Evolutionary conservation across 2,797 vertebrate species (phyloP).

Genomic region (Macropus fuliginosus): DNA sequence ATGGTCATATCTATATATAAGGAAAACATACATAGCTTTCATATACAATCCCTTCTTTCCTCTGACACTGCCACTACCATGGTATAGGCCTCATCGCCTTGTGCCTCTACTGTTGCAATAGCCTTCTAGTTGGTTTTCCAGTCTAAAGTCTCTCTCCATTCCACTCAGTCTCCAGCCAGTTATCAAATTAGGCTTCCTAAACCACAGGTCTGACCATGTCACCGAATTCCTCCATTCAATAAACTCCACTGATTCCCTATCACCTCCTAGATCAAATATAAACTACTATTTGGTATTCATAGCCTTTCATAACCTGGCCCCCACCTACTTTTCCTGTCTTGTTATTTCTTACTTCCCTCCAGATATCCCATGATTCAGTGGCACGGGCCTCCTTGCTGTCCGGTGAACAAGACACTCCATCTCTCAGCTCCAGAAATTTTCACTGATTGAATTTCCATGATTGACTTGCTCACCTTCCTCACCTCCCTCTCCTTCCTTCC

Average conservation of each 20-base stretch:
- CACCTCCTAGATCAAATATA: not conserved
- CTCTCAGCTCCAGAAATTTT: not conserved
- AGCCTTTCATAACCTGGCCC: not conserved
- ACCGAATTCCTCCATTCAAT: not conserved
- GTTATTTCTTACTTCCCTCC: not conserved
- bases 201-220: not conserved
- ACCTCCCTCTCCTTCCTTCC: not conserved
- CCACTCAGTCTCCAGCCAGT: not conserved
- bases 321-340: not conserved
- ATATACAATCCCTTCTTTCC: not conserved
- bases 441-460: not conserved
- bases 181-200: not conserved
- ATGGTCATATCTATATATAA: not conserved
- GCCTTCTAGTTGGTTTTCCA: not conserved
- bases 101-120: not conserved
- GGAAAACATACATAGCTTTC: not conserved
- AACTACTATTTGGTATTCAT: not conserved
- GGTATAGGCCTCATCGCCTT: not conserved
- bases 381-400: not conserved
- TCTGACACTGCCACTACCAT: not conserved
- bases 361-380: not conserved
- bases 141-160: not conserved
- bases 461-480: not conserved
- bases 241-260: not conserved
- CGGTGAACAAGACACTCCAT: not conserved